Evolutionary conservation across 2,888 invertebrate species (phyloP).

Genomic region (Pycnomerus fuliginosus): DNA sequence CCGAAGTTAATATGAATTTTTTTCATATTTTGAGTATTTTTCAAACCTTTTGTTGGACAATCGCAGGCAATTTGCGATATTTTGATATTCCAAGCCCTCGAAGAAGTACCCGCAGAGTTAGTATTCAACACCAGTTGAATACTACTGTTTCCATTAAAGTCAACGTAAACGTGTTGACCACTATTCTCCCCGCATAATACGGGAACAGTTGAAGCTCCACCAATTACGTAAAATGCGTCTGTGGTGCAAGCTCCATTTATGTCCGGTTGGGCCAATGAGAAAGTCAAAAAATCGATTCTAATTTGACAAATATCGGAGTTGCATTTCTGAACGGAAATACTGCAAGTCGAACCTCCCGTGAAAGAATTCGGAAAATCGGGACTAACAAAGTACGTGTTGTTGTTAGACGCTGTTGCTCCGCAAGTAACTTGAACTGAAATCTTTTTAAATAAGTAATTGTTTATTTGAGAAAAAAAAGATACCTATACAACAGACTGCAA

Average conservation of each 20-base stretch:
- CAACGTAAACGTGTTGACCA: slow-evolving; percentile 75
- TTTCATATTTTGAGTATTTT: too few species aligned
- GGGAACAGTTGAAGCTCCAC: slow-evolving; percentile 68
- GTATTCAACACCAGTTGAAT: slow-evolving; percentile 66
- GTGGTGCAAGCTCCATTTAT: slow-evolving; percentile 69
- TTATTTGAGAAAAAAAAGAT: slow-evolving; percentile 21
- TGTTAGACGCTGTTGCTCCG: slow-evolving; percentile 62
- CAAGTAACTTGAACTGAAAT: slow-evolving; percentile 69
- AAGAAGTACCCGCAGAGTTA: slow-evolving; percentile 55
- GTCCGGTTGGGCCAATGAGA: slow-evolving; percentile 70
- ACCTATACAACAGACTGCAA: slow-evolving; percentile 85
- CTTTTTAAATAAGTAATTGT: slow-evolving; percentile 1
- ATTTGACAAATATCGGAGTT: slow-evolving; percentile 69
- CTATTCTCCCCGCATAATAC: slow-evolving; percentile 80
- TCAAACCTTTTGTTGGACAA: slow-evolving; percentile 67
- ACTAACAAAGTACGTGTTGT: slow-evolving; percentile 81
- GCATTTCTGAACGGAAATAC: slow-evolving; percentile 68
- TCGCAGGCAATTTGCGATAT: slow-evolving; percentile 72
- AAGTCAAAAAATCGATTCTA: slow-evolving; percentile 73
- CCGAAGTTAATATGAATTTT: too few species aligned
- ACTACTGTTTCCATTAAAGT: slow-evolving; percentile 68
- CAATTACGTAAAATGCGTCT: slow-evolving; percentile 69
- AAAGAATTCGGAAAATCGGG: slow-evolving; percentile 71
- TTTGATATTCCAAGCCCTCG: slow-evolving; percentile 74
- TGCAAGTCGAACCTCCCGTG: slow-evolving; percentile 67